phyloP scores from a whole-genome alignment of 2,888 invertebrate species.

The Apodemia mormo region DNA sequence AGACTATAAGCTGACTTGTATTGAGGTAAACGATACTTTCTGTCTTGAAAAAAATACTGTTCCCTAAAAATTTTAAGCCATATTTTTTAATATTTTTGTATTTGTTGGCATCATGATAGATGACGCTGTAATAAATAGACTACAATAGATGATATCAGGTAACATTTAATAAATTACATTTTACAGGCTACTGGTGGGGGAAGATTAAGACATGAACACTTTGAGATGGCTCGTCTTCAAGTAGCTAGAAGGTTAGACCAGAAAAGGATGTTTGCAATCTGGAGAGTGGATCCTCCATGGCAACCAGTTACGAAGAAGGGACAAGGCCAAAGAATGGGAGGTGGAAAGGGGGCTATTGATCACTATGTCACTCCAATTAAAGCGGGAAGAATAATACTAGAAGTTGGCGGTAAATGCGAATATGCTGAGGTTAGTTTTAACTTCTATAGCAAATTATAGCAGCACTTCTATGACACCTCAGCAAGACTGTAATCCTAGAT shows the following conservation, averaged over 20 bases:
- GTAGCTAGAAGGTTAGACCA: slow-evolving; percentile 90
- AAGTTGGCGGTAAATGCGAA: slow-evolving; percentile 95
- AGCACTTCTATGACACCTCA: too few relatives aligned
- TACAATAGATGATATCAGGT: not conserved
- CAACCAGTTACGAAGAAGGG: slow-evolving; percentile 95
- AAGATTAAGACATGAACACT: slow-evolving; percentile 88
- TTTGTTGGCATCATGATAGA: too few relatives aligned
- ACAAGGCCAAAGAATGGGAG: slow-evolving; percentile 96
- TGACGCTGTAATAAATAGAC: not conserved
- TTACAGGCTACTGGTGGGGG: slow-evolving; percentile 92
- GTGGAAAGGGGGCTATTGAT: slow-evolving; percentile 97
- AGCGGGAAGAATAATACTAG: slow-evolving; percentile 94
- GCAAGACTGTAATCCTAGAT: too few relatives aligned
- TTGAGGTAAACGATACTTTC: too few relatives aligned
- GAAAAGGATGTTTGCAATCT: slow-evolving; percentile 94
- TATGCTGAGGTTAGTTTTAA: slow-evolving; percentile 85
- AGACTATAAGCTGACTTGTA: too few relatives aligned
- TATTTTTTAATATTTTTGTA: too few relatives aligned
- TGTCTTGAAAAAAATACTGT: too few relatives aligned
- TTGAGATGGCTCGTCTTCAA: slow-evolving; percentile 92
- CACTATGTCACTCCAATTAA: slow-evolving; percentile 97
- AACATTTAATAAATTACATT: slow-evolving; percentile 16
- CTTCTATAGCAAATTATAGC: not conserved
- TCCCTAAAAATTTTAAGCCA: too few relatives aligned
- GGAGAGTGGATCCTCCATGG: slow-evolving; percentile 98